A percentile compares a stretch with the other conserved stretches of the same genome.
These are phyloP conservation scores for Steatornis caripensis DNA, from an alignment of 2,113 vertebrate species.

Conservation along the genomic window DNA sequence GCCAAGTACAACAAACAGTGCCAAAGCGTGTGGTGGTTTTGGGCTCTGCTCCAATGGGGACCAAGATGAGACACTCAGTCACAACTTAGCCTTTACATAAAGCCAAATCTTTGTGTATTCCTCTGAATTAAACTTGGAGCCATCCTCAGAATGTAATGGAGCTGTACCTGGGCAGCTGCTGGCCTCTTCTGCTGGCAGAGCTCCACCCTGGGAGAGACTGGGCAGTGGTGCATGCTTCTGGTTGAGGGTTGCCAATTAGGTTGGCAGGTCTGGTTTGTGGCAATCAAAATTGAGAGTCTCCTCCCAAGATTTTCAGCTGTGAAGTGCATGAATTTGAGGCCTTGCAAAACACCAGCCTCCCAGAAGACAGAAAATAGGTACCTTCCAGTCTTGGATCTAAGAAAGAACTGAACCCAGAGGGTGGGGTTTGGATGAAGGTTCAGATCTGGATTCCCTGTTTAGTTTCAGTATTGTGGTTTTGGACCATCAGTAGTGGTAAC, in stretches of 20 bases:
- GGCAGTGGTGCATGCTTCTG: background rate
- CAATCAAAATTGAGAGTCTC: background rate
- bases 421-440: constrained; percentile 53
- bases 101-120: constrained; percentile 43
- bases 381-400: constrained; percentile 57
- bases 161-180: background rate
- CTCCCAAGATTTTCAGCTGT: constrained; percentile 9
- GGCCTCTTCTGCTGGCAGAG: background rate
- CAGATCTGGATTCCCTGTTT: constrained; percentile 27
- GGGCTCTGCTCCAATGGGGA: constrained; percentile 27
- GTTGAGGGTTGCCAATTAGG: background rate
- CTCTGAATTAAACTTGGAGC: constrained; percentile 16
- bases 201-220: background rate
- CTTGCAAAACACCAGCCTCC: background rate
- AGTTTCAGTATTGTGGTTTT: constrained; percentile 56
- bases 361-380: constrained; percentile 55
- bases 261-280: constrained; percentile 18
- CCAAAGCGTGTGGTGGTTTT: constrained; percentile 61
- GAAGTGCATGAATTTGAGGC: constrained; percentile 4
- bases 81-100: constrained; percentile 42
- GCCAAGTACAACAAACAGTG: constrained; percentile 60
- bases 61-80: constrained; percentile 57
- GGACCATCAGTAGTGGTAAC: constrained; percentile 37
- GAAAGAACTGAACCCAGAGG: constrained; percentile 10
- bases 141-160: background rate